These are phyloP conservation scores for Balaenoptera acutorostrata DNA, from an alignment of 2,113 vertebrate species.

Conservation along the genomic window DNA sequence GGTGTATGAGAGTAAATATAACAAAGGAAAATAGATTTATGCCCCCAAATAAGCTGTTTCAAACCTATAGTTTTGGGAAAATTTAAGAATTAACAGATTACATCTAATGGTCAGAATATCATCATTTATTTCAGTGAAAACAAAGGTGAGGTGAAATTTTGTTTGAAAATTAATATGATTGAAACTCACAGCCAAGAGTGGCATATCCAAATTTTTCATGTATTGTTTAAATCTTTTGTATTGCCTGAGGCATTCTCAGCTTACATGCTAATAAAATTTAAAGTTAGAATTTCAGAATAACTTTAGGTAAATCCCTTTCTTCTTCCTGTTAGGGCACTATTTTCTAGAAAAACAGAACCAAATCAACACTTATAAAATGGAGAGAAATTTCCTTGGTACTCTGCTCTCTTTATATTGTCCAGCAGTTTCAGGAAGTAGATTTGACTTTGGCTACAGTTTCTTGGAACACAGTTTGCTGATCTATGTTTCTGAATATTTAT, in stretches of 20 bases:
- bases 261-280: conserved; percentile 8
- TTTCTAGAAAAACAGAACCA: neutral
- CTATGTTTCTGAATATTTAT: conserved; percentile 28
- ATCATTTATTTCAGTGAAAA: neutral
- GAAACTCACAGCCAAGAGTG: neutral
- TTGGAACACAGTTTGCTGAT: conserved; percentile 34
- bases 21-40: neutral
- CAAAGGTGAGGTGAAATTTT: neutral
- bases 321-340: neutral
- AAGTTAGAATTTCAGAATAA: conserved; percentile 41
- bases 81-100: neutral
- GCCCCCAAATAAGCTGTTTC: neutral
- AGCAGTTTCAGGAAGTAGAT: neutral
- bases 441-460: conserved; percentile 8
- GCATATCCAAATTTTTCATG: neutral
- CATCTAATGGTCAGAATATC: neutral
- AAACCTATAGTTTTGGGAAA: neutral
- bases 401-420: neutral
- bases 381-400: neutral
- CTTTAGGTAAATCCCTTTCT: neutral
- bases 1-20: neutral
- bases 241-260: neutral
- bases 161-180: neutral
- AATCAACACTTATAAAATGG: conserved; percentile 9
- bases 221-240: neutral